Evolutionary conservation across 2,113 vertebrate genomes (phyloP).

Genomic region (Pleuronectes platessa): DNA sequence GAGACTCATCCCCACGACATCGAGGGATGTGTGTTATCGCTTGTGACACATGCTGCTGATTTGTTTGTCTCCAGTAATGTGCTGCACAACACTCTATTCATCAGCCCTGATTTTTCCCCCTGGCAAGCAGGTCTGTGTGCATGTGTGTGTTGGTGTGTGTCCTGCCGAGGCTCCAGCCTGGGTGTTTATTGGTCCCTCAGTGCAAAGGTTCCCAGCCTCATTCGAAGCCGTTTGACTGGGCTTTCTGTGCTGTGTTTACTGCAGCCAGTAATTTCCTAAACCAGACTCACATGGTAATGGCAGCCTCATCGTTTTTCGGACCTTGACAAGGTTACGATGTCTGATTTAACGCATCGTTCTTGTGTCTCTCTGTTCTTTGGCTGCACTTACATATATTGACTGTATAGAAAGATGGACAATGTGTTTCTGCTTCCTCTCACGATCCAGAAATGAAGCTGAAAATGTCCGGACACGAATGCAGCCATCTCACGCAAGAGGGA

Average conservation of each 20-base stretch:
- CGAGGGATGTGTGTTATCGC: constrained; percentile 61
- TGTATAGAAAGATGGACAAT: no score
- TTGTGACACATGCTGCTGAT: constrained; percentile 66
- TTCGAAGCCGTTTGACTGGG: constrained; percentile 22
- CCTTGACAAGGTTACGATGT: constrained; percentile 6
- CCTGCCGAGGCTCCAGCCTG: constrained; percentile 28
- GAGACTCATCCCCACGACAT: constrained; percentile 28
- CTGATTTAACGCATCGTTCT: constrained; percentile 6
- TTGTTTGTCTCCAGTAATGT: constrained; percentile 81
- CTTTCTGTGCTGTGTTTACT: background rate
- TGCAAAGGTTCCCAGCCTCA: constrained; percentile 50
- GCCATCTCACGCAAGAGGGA: no score
- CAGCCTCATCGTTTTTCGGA: constrained; percentile 9
- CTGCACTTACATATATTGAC: background rate
- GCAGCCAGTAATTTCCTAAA: constrained; percentile 31
- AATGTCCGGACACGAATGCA: no score
- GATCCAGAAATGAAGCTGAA: no score
- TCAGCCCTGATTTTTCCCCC: constrained; percentile 69
- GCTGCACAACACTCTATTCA: constrained; percentile 79
- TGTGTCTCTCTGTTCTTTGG: background rate
- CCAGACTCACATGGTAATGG: constrained; percentile 16
- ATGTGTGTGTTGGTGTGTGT: constrained; percentile 21
- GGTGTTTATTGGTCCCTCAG: constrained; percentile 58
- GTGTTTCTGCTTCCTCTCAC: no score
- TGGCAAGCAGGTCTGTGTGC: constrained; percentile 43